These are phyloP conservation scores for Eulemur rufifrons DNA, from an alignment of 2,113 vertebrate genomes.

Conservation along the genomic window DNA sequence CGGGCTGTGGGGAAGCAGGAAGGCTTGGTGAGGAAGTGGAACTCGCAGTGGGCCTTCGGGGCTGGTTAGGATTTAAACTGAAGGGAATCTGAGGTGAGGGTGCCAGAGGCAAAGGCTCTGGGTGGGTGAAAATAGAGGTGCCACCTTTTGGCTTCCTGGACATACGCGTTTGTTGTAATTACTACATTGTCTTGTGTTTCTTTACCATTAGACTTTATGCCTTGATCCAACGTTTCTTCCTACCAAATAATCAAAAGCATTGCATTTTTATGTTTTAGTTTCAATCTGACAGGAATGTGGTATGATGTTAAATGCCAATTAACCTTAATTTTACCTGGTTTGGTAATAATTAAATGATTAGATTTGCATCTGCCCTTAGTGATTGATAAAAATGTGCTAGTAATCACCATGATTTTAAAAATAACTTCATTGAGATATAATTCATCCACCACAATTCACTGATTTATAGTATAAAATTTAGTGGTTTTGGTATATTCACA, in stretches of 20 bases:
- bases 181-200: background rate
- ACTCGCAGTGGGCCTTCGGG: background rate
- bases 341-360: background rate
- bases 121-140: background rate
- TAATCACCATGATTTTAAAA: background rate
- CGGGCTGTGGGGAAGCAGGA: background rate
- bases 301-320: background rate
- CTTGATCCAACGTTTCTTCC: background rate
- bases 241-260: background rate
- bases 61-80: background rate
- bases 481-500: background rate
- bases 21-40: background rate
- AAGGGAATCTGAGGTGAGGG: background rate
- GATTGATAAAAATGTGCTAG: background rate
- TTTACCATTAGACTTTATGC: background rate
- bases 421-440: background rate
- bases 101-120: background rate
- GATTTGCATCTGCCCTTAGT: background rate
- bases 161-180: fast-evolving
- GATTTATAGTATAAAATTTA: background rate
- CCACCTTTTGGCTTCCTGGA: background rate
- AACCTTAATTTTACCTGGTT: background rate
- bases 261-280: background rate
- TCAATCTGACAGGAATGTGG: background rate
- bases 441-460: background rate